A percentile compares a stretch with the other conserved stretches of the same genome.
These are phyloP conservation scores for Emys orbicularis DNA, from an alignment of 2,797 vertebrate genomes.

Conservation along the genomic window DNA sequence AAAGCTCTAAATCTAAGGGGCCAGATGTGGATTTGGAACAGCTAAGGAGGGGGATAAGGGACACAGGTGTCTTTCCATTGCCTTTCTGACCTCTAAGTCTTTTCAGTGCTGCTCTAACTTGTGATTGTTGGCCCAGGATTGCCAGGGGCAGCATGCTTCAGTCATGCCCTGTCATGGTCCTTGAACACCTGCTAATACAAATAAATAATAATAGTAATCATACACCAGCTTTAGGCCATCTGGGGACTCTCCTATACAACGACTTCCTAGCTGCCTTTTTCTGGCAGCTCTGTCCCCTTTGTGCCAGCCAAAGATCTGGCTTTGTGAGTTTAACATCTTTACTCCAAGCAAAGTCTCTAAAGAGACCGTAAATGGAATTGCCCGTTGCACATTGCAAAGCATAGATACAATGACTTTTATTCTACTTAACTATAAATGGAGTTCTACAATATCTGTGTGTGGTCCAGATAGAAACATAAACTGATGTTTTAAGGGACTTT, in stretches of 20 bases:
- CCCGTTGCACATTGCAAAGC: accelerated
- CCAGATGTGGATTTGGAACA: neutral
- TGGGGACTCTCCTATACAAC: neutral
- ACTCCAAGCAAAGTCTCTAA: accelerated
- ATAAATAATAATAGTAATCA: neutral
- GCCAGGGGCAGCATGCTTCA: neutral
- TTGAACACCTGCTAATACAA: neutral
- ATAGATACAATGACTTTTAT: neutral
- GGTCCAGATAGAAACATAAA: neutral
- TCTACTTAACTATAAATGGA: neutral
- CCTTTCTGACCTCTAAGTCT: neutral
- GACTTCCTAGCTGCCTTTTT: neutral
- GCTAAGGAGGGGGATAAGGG: neutral
- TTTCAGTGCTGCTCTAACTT: neutral
- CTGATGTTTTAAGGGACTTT: neutral
- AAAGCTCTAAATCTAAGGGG: neutral
- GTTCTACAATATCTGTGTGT: neutral
- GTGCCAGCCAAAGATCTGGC: neutral
- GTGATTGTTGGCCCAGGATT: neutral
- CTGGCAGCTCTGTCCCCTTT: neutral
- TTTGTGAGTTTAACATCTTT: neutral
- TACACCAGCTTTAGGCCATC: accelerated
- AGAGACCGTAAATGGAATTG: neutral
- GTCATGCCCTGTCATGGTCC: neutral
- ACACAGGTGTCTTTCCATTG: neutral